Evolutionary conservation across 1,140 invertebrate genomes (phyloP), one percentile per base, ranked within the genome.

Genomic region (Heliconius eleuchia): DNA sequence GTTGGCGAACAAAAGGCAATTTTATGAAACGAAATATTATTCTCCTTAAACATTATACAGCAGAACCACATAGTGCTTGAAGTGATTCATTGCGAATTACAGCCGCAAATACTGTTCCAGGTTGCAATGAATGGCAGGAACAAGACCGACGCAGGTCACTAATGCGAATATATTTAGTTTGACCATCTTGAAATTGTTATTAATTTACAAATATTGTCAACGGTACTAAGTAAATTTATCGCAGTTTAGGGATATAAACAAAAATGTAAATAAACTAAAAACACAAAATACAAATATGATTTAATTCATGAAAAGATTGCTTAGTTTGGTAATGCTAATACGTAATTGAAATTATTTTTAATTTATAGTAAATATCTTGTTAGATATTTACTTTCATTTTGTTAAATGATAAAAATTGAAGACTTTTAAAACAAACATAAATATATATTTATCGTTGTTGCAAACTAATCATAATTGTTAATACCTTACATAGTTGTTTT

Each of bases 1-100:
- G 60, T 83, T 76, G 55, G 39, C 52, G 80, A 89, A 88, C 88
- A 89, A 89, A 87, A 87, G 83, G 77, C 82, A 75, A 85, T 85
- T 82, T 84, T 82, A 77, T 81, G 30, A 37, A 81, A 86, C 80
- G 84, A 81, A 76, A 78, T 46, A 83, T 60, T 76, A 84, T 82
- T 84, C 84, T 81, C 81, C 76, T 82, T 50, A 77, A 79, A 74
- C 50, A 72, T 16, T 70, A n/a, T 72, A 60, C 57, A 78, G 34
- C 71, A 30, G 66, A 78, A 74, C 77, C 18, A 52, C 5, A 52
- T 66, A 78, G 34, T 66, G 9, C 19, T n/a, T 71, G 71, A 73
- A 34, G 27, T 73, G 77, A 73, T 34, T 78, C 55, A 78, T 73
- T 73, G 23, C 13, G 19, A 52, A n/a, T 55, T 78, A 50, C n/a